These are phyloP conservation scores for Caradrina kadenii DNA, from an alignment of 2,888 invertebrate genomes.

Conservation along the genomic window DNA sequence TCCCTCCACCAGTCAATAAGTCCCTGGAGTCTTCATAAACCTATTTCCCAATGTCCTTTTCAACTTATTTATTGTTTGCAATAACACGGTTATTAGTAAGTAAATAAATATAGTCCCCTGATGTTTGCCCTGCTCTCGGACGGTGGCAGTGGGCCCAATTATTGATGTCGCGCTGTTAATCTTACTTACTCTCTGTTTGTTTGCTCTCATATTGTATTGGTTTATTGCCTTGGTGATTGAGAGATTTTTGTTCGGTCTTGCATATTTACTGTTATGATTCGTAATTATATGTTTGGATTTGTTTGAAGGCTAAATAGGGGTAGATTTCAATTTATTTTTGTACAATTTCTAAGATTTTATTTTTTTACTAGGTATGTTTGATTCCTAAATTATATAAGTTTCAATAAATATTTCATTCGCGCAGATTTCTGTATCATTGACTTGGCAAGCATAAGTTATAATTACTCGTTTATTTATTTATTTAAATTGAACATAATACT, in stretches of 20 bases:
- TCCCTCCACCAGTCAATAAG: slow-evolving; percentile 64
- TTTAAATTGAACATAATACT: too few relatives aligned
- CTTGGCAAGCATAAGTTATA: not conserved
- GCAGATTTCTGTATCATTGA: not conserved
- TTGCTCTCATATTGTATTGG: slow-evolving; percentile 59
- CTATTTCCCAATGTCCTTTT: slow-evolving; percentile 87
- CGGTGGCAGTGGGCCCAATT: slow-evolving; percentile 83
- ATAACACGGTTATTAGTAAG: slow-evolving; percentile 87
- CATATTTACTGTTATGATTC: slow-evolving; percentile 11
- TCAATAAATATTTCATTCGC: too few relatives aligned
- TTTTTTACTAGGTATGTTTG: not conserved
- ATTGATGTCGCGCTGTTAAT: slow-evolving; percentile 80
- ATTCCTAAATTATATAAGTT: not conserved
- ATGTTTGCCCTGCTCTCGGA: slow-evolving; percentile 83
- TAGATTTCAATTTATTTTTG: not conserved
- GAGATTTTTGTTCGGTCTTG: slow-evolving; percentile 26
- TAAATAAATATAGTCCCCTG: slow-evolving; percentile 88
- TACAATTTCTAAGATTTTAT: too few relatives aligned
- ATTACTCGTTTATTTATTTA: too few relatives aligned
- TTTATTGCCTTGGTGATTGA: slow-evolving; percentile 70
- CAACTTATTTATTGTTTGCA: slow-evolving; percentile 88
- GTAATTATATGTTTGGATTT: not conserved
- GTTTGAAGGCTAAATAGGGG: not conserved
- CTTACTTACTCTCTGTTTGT: slow-evolving; percentile 78
- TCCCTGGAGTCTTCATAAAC: slow-evolving; percentile 87